Evolutionary conservation across 2,797 vertebrate genomes (phyloP).

Genomic region (Brotula barbata): DNA sequence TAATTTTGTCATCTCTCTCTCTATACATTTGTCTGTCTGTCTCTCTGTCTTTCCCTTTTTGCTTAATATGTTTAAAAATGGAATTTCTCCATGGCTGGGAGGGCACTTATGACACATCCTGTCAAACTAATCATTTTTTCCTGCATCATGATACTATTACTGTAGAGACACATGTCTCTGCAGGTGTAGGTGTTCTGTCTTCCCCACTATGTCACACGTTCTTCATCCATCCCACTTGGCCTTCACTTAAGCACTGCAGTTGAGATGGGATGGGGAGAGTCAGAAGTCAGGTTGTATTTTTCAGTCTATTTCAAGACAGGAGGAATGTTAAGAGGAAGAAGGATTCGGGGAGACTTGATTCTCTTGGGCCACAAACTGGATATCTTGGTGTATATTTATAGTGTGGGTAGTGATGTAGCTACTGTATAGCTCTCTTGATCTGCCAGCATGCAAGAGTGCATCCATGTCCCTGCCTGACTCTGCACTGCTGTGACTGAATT

Average conservation of each 20-base stretch:
- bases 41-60: constrained; percentile 19
- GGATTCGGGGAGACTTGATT: neutral
- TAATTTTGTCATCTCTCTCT: constrained; percentile 35
- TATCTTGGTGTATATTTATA: neutral
- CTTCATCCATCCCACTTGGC: constrained; percentile 39
- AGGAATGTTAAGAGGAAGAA: constrained; percentile 11
- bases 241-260: constrained; percentile 29
- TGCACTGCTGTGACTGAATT: too few relatives aligned
- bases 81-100: constrained; percentile 53
- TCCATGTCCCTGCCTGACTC: too few relatives aligned
- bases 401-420: neutral
- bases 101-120: constrained; percentile 66
- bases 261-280: constrained; percentile 31
- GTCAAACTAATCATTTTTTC: constrained; percentile 68
- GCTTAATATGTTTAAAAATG: constrained; percentile 66
- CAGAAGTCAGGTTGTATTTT: constrained; percentile 24
- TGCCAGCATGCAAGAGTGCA: too few relatives aligned
- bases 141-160: constrained; percentile 61
- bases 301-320: constrained; percentile 35
- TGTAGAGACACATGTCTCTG: constrained; percentile 53
- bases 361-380: neutral
- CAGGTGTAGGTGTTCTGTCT: constrained; percentile 65
- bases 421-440: neutral
- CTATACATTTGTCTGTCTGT: constrained; percentile 21
- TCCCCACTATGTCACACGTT: constrained; percentile 55